Evolutionary conservation across 2,797 vertebrate species (phyloP), one percentile per base, ranked within the genome.

Genomic region (Vespertilio murinus): DNA sequence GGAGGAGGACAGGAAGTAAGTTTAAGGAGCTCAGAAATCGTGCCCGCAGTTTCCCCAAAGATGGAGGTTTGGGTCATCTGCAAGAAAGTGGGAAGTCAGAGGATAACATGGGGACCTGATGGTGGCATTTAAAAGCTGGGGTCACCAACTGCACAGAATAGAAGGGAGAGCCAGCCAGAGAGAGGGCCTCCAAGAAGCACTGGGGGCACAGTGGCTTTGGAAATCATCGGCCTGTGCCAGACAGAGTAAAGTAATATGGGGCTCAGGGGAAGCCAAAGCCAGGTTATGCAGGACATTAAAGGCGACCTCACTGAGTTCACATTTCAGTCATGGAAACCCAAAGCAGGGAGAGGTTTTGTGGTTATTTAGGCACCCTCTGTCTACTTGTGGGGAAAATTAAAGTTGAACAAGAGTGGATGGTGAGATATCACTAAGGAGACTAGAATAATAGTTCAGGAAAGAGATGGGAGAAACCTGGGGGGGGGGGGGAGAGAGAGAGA

Each of bases 171-270:
- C 9, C 33, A 12, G 17, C 5, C 10, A 35, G 49, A 18, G 16
- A 75, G 23, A 25, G 52, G 16, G 40, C 17, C 12, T 14, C 47
- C 0, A 2, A n/a, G 38, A 87, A 87, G 65, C 5, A 22, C n/a
- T 6, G 18, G 93, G 30, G 30, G 8, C 28, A 18, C 4, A 0
- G 12, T 1, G 16, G 45, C 35, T 71, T 49, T 52, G 42, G 69
- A 86, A 42, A n/a, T 1, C 0, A 1, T 70, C 4, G 0, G 1
- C 33, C 25, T 47, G 7, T 17, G 5, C 45, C 0, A 1, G 9
- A 5, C 42, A 65, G 28, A 35, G 16, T 16, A 11, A 20, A 64
- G 17, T 42, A 30, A 75, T 82, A 45, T 5, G 17, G 64, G 52
- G 22, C 35, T 81, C 14, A 11, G 12, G 8, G 3, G 23, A 22